These are phyloP conservation scores for Strongylocentrotus purpuratus DNA, from an alignment of 35 echinoderm and acorn worm species.

Conservation along the genomic window DNA sequence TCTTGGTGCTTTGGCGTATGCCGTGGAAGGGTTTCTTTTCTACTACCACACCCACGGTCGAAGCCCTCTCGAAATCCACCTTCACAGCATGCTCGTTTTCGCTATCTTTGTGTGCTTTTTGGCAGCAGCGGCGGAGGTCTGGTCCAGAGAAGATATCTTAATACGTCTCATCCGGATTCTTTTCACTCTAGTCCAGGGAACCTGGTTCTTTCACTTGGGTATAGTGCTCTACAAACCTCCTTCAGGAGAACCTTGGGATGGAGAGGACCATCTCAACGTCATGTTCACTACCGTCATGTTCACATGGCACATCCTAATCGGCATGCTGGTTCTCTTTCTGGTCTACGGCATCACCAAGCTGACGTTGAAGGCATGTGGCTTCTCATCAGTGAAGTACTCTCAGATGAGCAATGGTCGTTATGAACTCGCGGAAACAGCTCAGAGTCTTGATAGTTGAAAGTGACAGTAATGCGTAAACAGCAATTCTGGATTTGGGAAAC, in stretches of 20 bases:
- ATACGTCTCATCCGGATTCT: constrained; percentile 70
- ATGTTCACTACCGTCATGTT: constrained; percentile 81
- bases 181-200: constrained; percentile 82
- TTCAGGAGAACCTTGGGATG: constrained; percentile 76
- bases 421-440: constrained; percentile 57
- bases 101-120: constrained; percentile 71
- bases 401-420: constrained; percentile 56
- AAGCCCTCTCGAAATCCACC: constrained; percentile 66
- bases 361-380: constrained; percentile 57
- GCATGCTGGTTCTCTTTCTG: constrained; percentile 71
- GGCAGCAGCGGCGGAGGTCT: constrained; percentile 60
- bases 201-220: constrained; percentile 88
- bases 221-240: constrained; percentile 80
- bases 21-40: constrained; percentile 85
- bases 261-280: constrained; percentile 66
- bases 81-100: constrained; percentile 74
- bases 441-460: background rate
- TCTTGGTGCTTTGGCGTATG: constrained; percentile 75
- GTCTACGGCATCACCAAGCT: constrained; percentile 68
- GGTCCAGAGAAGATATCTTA: constrained; percentile 54
- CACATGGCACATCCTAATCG: constrained; percentile 83
- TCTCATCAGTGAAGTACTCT: constrained; percentile 53
- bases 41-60: constrained; percentile 79
- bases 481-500: background rate
- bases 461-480: background rate